phyloP scores from a whole-genome alignment of 2,113 vertebrate species.

The Triplophysa tibetana region DNA sequence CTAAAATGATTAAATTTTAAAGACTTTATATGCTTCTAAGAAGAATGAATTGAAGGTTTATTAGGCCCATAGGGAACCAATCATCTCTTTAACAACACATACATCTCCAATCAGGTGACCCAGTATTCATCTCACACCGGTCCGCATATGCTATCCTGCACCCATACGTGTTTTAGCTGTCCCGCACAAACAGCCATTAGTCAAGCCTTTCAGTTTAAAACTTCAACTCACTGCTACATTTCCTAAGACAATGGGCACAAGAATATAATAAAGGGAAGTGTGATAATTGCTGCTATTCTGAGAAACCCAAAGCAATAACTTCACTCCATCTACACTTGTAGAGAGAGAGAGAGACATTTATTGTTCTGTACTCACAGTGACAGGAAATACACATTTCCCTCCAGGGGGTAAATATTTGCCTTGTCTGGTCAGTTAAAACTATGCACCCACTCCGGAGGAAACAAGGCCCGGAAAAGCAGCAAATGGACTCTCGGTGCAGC shows the following conservation, averaged over 20 bases:
- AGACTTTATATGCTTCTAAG: too few species aligned
- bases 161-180: not conserved
- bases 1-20: too few species aligned
- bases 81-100: too few species aligned
- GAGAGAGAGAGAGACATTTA: conserved; percentile 68
- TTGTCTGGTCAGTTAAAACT: conserved; percentile 69
- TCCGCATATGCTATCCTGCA: not conserved
- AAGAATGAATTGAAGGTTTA: too few species aligned
- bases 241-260: conserved; percentile 62
- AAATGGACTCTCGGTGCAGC: conserved; percentile 34
- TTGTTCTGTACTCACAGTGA: conserved; percentile 68
- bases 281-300: conserved; percentile 81
- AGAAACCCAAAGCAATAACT: conserved; percentile 54
- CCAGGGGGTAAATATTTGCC: conserved; percentile 72
- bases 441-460: conserved; percentile 40
- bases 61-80: too few species aligned
- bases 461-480: conserved; percentile 40
- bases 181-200: conserved; percentile 4
- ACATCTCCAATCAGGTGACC: not conserved
- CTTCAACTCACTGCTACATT: conserved; percentile 43
- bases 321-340: conserved; percentile 38
- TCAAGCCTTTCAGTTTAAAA: conserved; percentile 20
- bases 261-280: conserved; percentile 80
- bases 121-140: not conserved
- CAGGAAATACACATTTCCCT: conserved; percentile 78